Conservation (phyloP, 2,888 invertebrate species). For the Erebia epiphron region DNA sequence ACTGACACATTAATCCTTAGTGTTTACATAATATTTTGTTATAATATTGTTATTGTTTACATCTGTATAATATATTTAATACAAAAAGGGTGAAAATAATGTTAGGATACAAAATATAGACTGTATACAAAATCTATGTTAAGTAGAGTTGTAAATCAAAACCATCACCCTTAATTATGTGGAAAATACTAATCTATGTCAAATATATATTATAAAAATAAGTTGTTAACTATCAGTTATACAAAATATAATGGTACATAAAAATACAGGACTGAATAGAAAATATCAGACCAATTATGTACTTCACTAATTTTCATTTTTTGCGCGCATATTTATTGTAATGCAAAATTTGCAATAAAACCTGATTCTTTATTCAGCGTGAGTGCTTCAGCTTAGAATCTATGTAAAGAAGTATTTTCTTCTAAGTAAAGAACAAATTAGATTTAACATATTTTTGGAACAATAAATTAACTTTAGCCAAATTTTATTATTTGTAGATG, state of each 20-base stretch:
- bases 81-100: constrained; percentile 34
- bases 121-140: constrained; percentile 26
- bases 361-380: neutral
- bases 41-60: constrained; percentile 21
- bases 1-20: constrained; percentile 37
- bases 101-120: constrained; percentile 36
- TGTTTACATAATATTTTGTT: constrained; percentile 30
- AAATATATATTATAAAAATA: constrained; percentile 34
- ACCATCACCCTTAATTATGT: constrained; percentile 21
- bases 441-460: neutral
- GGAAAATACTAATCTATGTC: constrained; percentile 24
- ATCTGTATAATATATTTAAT: constrained; percentile 29
- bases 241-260: constrained; percentile 14
- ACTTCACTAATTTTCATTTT: constrained; percentile 5
- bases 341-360: too few species aligned
- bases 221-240: constrained; percentile 25
- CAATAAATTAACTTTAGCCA: neutral
- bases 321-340: constrained; percentile 13
- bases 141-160: constrained; percentile 22
- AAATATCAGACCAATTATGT: constrained; percentile 8
- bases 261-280: constrained; percentile 24
- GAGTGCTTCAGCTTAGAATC: neutral
- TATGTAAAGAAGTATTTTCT: too few species aligned
- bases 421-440: neutral
- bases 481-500: neutral